Conservation (phyloP, 2,797 vertebrate genomes). For the Pseudochirops cupreus region DNA sequence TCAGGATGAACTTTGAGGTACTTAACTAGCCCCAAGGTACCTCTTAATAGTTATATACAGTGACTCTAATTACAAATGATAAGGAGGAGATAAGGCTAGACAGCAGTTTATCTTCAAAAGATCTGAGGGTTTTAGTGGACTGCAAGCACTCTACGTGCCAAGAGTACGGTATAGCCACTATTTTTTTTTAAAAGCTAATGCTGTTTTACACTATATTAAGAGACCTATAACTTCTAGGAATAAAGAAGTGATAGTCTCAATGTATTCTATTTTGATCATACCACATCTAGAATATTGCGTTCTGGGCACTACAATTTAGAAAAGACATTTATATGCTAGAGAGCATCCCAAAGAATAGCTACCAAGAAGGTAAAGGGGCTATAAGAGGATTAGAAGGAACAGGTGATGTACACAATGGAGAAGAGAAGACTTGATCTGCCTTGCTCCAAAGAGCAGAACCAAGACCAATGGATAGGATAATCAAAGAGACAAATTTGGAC, state of each 20-base stretch:
- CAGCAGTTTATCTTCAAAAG: slow-evolving; percentile 67
- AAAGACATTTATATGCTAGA: not conserved
- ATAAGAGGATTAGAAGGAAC: not conserved
- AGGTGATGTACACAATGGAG: not conserved
- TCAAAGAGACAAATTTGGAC: not conserved
- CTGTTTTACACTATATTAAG: not conserved
- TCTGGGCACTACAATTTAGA: not conserved
- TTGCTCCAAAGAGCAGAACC: not conserved
- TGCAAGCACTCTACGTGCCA: not conserved
- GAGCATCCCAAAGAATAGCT: not conserved
- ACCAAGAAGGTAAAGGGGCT: not conserved
- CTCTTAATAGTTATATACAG: slow-evolving; percentile 45
- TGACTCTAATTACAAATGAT: slow-evolving; percentile 55
- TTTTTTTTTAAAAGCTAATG: not conserved
- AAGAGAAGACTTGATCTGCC: not conserved
- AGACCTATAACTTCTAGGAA: not conserved
- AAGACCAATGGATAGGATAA: not conserved
- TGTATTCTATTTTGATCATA: not conserved
- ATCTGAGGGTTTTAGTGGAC: not conserved
- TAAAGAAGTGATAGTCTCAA: not conserved
- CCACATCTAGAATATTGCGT: not conserved
- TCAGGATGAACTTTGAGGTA: slow-evolving; percentile 72
- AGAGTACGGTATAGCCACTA: not conserved
- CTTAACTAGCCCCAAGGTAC: slow-evolving; percentile 45
- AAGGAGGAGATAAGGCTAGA: slow-evolving; percentile 63